Conservation (phyloP, 2,888 invertebrate genomes). For the Dioctria rufipes region DNA sequence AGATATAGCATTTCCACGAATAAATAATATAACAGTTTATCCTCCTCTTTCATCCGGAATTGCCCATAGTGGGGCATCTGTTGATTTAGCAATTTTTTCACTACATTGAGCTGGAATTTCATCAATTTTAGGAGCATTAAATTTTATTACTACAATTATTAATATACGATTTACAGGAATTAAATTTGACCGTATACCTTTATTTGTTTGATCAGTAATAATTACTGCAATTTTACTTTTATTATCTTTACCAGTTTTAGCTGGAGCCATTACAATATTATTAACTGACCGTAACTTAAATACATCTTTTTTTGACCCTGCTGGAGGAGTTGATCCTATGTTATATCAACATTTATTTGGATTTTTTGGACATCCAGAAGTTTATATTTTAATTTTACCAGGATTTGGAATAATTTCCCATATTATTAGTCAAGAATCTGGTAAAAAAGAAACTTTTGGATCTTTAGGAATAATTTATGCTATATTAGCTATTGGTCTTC, state of each 20-base stretch:
- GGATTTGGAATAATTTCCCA: constrained; percentile 88
- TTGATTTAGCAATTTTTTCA: too few species aligned
- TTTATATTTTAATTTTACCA: constrained; percentile 88
- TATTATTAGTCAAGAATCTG: too few species aligned
- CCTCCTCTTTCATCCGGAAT: too few species aligned
- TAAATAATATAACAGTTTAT: too few species aligned
- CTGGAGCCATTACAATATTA: constrained; percentile 85
- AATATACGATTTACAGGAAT: constrained; percentile 74
- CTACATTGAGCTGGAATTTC: constrained; percentile 82
- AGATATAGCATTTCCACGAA: too few species aligned
- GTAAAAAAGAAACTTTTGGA: too few species aligned
- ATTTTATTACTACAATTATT: constrained; percentile 88
- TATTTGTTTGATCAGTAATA: constrained; percentile 83
- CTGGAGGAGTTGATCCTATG: too few species aligned
- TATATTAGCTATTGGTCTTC: too few species aligned
- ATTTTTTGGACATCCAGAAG: constrained; percentile 91
- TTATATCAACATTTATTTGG: constrained; percentile 88
- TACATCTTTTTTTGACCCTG: constrained; percentile 86
- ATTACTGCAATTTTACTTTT: constrained; percentile 78
- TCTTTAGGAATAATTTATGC: too few species aligned
- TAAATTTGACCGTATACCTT: constrained; percentile 77
- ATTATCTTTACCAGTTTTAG: constrained; percentile 82
- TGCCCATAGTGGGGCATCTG: too few species aligned
- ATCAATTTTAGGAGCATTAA: constrained; percentile 83
- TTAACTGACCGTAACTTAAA: constrained; percentile 86